phyloP scores from a whole-genome alignment of 2,888 invertebrate species.

The Hypercompe scribonia region DNA sequence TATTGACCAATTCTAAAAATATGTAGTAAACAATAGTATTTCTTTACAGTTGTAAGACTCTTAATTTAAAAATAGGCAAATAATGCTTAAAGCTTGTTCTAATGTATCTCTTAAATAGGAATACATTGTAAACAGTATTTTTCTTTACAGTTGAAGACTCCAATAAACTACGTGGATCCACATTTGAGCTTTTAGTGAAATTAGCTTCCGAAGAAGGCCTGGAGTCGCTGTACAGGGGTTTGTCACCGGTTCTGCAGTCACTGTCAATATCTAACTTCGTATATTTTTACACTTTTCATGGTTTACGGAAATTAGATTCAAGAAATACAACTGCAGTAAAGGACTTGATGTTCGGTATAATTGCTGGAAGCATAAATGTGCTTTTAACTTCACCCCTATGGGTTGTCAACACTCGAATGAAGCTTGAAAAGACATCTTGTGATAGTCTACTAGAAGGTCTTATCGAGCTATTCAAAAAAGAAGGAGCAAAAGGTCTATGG shows the following conservation, averaged over 20 bases:
- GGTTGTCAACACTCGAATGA: constrained; percentile 96
- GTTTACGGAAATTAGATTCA: constrained; percentile 87
- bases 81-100: neutral
- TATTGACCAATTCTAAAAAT: neutral
- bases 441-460: constrained; percentile 88
- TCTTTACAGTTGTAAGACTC: constrained; percentile 87
- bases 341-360: constrained; percentile 91
- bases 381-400: constrained; percentile 95
- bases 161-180: constrained; percentile 88
- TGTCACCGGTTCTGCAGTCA: constrained; percentile 93
- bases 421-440: constrained; percentile 89
- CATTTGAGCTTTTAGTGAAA: constrained; percentile 88
- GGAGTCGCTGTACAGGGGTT: constrained; percentile 91
- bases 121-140: neutral
- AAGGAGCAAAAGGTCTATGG: constrained; percentile 93
- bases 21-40: neutral
- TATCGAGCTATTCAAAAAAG: constrained; percentile 89
- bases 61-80: neutral
- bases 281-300: constrained; percentile 97
- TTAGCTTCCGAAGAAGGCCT: constrained; percentile 89
- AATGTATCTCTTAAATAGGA: neutral
- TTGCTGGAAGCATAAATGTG: constrained; percentile 95
- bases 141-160: constrained; percentile 89
- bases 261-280: constrained; percentile 96
- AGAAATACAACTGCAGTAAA: constrained; percentile 88